A percentile compares a stretch with the other conserved stretches of the same genome.
phyloP scores from a whole-genome alignment of 2,113 vertebrate species.

The Symphodus melops region DNA sequence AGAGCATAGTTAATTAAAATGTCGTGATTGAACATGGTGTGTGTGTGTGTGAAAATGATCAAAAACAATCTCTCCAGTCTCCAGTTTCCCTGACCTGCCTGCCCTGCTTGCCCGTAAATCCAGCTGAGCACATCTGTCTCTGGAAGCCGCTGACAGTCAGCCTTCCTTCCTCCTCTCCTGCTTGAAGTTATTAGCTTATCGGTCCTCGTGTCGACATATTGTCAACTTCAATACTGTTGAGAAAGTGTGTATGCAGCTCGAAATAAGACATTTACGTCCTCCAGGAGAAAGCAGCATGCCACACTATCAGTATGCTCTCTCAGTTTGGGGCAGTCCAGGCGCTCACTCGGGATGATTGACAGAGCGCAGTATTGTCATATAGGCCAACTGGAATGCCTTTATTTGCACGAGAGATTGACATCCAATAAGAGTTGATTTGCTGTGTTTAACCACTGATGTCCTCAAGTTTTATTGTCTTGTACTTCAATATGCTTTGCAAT shows the following conservation, averaged over 20 bases:
- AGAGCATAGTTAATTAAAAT: accelerated
- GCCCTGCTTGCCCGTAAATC: constrained; percentile 11
- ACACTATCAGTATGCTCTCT: background rate
- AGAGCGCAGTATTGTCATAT: background rate
- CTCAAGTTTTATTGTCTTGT: no score
- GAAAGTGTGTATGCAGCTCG: background rate
- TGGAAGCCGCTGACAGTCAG: constrained; percentile 19
- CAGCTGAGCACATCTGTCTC: constrained; percentile 57
- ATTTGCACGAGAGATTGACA: background rate
- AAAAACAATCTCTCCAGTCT: background rate
- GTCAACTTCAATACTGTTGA: background rate
- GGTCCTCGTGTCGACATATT: background rate
- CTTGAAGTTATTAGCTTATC: constrained; percentile 12
- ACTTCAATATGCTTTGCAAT: no score
- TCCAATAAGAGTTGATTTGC: background rate
- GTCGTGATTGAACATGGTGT: background rate
- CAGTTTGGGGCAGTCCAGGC: background rate
- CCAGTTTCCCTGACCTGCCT: background rate
- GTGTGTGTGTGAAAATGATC: background rate
- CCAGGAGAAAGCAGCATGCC: constrained; percentile 7
- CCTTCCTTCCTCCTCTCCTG: constrained; percentile 5
- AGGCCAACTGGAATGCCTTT: background rate
- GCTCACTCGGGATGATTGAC: constrained; percentile 25
- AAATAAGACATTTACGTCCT: background rate
- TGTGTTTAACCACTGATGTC: background rate